These are phyloP conservation scores for Atrichornis clamosus DNA, from an alignment of 2,113 vertebrate species.

Conservation along the genomic window DNA sequence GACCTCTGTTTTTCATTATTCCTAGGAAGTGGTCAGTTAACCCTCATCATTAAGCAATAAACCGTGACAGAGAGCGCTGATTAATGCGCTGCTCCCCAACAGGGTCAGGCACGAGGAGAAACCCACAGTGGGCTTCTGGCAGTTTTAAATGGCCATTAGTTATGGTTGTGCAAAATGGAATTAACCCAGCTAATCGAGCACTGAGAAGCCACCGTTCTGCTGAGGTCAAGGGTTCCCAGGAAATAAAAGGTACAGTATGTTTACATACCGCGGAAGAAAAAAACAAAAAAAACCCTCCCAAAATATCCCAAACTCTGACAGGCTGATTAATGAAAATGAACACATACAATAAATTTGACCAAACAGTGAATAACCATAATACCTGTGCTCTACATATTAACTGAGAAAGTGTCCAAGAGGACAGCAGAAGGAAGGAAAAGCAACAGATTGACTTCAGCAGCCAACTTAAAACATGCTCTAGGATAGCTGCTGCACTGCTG, in stretches of 20 bases:
- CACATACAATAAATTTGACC: not conserved
- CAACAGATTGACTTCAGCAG: not conserved
- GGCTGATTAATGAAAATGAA: not conserved
- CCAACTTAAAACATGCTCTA: fast-evolving
- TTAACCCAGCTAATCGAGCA: conserved; percentile 23
- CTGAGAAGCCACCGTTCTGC: not conserved
- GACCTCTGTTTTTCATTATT: conserved; percentile 58
- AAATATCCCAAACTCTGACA: not conserved
- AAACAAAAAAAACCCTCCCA: too few relatives aligned
- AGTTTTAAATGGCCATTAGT: conserved; percentile 31
- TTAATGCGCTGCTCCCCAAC: conserved; percentile 11
- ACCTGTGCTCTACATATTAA: not conserved
- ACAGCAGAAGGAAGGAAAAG: not conserved
- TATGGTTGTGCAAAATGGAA: conserved; percentile 19
- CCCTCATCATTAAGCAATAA: conserved; percentile 43
- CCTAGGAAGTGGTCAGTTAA: conserved; percentile 58
- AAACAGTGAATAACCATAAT: not conserved
- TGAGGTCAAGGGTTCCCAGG: not conserved
- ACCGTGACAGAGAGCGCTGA: conserved; percentile 13
- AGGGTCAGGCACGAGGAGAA: not conserved
- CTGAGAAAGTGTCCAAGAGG: not conserved
- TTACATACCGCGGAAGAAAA: not conserved
- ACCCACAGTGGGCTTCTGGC: not conserved
- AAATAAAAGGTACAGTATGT: not conserved
- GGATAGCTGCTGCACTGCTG: not conserved